Percentiles rank a stretch among this genome's conserved stretches.
Conservation (phyloP, 2,888 invertebrate species). For the Erebia ligea region DNA sequence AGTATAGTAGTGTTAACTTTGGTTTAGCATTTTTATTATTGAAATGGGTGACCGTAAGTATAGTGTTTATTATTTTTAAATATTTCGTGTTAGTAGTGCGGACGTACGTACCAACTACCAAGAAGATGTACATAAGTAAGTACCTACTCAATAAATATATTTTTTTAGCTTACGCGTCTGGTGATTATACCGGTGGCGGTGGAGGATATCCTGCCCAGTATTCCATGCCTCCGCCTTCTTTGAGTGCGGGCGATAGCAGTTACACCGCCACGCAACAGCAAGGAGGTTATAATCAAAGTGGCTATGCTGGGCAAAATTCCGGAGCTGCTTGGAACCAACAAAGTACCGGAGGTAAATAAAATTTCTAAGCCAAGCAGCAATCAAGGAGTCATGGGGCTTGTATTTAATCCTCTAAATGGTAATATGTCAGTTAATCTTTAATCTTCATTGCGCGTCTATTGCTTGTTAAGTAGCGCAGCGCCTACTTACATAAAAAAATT, state of each 20-base stretch:
- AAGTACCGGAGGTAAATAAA: constrained; percentile 56
- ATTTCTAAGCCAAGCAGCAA: neutral
- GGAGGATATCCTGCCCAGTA: constrained; percentile 74
- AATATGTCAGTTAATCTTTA: neutral
- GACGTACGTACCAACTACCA: neutral
- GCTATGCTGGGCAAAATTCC: constrained; percentile 59
- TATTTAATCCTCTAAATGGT: neutral
- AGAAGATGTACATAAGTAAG: neutral
- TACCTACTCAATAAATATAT: neutral
- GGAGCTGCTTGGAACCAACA: constrained; percentile 68
- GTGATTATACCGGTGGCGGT: constrained; percentile 63
- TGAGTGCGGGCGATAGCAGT: constrained; percentile 69
- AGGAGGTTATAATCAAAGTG: constrained; percentile 63
- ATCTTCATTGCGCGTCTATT: neutral
- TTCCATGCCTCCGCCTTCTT: constrained; percentile 73
- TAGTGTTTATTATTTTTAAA: constrained; percentile 17
- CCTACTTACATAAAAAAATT: neutral
- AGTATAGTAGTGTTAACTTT: neutral
- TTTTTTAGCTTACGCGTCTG: constrained; percentile 62
- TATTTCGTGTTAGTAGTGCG: neutral
- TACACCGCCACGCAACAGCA: constrained; percentile 59
- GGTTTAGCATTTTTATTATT: constrained; percentile 6
- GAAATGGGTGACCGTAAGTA: constrained; percentile 46
- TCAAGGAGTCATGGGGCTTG: neutral
- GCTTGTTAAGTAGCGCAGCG: neutral